Evolutionary conservation across 2,113 vertebrate genomes (phyloP).

Genomic region (Procavia capensis): DNA sequence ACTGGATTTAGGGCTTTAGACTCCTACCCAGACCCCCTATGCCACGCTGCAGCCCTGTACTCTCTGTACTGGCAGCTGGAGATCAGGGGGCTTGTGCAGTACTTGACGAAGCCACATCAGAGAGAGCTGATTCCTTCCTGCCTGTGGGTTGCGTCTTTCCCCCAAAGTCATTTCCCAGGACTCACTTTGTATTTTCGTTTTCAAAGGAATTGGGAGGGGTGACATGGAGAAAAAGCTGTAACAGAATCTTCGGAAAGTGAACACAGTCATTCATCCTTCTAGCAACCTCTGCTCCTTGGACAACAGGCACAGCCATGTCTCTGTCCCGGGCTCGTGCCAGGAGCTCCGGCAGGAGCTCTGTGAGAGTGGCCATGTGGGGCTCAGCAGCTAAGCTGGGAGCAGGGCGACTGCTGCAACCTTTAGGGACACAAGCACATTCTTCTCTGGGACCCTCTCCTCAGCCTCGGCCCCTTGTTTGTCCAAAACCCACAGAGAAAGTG

Average conservation of each 20-base stretch:
- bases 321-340: background rate
- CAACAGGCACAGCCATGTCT: background rate
- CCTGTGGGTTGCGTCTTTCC: background rate
- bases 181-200: background rate
- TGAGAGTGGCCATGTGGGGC: background rate
- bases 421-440: background rate
- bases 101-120: background rate
- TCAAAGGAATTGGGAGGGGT: background rate
- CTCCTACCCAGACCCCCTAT: background rate
- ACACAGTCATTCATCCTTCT: too few relatives aligned
- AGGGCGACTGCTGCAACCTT: background rate
- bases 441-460: background rate
- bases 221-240: background rate
- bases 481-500: background rate
- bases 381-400: rapidly evolving
- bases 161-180: background rate
- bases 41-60: too few relatives aligned
- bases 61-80: too few relatives aligned
- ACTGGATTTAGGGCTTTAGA: background rate
- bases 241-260: background rate
- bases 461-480: background rate
- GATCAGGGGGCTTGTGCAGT: too few relatives aligned
- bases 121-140: background rate
- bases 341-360: too few relatives aligned
- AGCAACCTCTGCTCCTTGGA: background rate